Base-by-base conservation (phyloP, 1,140 invertebrate genomes). In the Helicoverpa zea region DNA sequence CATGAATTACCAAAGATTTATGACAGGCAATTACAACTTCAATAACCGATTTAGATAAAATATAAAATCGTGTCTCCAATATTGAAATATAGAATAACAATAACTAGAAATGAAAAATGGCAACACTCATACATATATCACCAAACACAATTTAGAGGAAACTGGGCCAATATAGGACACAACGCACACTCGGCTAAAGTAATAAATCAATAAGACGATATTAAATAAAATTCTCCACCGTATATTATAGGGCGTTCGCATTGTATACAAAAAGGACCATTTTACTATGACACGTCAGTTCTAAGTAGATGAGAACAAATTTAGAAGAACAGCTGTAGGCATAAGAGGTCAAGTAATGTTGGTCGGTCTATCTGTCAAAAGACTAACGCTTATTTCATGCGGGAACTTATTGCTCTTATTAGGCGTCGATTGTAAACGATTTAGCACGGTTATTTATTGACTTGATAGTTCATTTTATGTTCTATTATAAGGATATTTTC, bases 201-300 rank as follows among this genome's bases (percentile, higher is more conserved):
- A 82, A 91, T 90, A 91, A 91, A 90, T 91, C 90, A 90, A 91
- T 91, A 88, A 86, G 77, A 73, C 80, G 84, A 88, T 91, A 90
- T 90, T 90, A 91, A 90, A 90, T 90, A 89, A 90, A 89, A 88
- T 88, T 89, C 88, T 83, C 85, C 82, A 79, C 80, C 87, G 85
- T 91, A 91, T 87, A 89, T 91, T 86, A 89, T 84, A 83, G 84
- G 82, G 82, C 72, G 79, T 81, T 75, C 75, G 83, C 84, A 89
- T 88, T 87, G 86, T 87, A 81, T 82, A 86, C 81, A 88, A 87
- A 87, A 88, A 88, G 79, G 85, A 72, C 88, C 86, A 87, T 56
- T 52, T 29, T 80, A 70, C n/a, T 30, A 5, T 64, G 84, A 83
- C 76, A 83, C 74, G 29, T 76, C 72, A n/a, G 43, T 14, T 59